These are phyloP conservation scores for Drosophila mettleri DNA, from an alignment of 2,888 invertebrate species.

Conservation along the genomic window DNA sequence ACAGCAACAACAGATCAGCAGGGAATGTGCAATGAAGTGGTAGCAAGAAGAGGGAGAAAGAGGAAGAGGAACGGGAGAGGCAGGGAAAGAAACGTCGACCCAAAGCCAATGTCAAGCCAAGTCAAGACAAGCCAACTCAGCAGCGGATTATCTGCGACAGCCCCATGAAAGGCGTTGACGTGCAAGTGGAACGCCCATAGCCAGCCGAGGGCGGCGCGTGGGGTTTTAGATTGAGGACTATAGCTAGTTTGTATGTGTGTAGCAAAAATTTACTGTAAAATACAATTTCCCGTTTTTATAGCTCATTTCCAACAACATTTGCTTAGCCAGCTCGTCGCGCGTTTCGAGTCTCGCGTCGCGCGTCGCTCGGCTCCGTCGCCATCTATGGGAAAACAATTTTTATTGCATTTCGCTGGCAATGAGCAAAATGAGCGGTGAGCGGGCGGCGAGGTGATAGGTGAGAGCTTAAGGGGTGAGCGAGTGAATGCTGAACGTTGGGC, in stretches of 20 bases:
- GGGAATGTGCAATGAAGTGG: constrained; percentile 20
- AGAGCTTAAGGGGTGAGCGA: constrained; percentile 6
- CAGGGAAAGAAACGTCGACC: constrained; percentile 45
- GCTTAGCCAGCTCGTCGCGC: constrained; percentile 61
- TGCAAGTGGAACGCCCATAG: constrained; percentile 38
- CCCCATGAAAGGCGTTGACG: constrained; percentile 69
- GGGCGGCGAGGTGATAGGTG: constrained; percentile 1
- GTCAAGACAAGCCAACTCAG: constrained; percentile 81
- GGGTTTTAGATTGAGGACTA: constrained; percentile 34
- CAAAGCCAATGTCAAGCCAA: constrained; percentile 81
- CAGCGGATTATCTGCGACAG: constrained; percentile 79
- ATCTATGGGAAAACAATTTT: constrained; percentile 79
- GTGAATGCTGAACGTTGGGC: constrained; percentile 30
- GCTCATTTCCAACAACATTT: constrained; percentile 81
- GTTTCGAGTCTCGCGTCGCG: no score
- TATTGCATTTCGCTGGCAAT: constrained; percentile 80
- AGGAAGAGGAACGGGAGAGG: neutral
- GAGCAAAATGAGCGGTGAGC: constrained; percentile 64
- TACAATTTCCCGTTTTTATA: constrained; percentile 80
- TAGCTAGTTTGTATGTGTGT: constrained; percentile 72
- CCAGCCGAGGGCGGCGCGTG: neutral
- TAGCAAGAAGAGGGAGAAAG: constrained; percentile 2
- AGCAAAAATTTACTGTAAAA: constrained; percentile 76
- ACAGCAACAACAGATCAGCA: constrained; percentile 17
- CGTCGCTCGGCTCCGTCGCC: constrained; percentile 12